Evolutionary conservation across 2,797 vertebrate genomes (phyloP).

Genomic region (Nasua narica): DNA sequence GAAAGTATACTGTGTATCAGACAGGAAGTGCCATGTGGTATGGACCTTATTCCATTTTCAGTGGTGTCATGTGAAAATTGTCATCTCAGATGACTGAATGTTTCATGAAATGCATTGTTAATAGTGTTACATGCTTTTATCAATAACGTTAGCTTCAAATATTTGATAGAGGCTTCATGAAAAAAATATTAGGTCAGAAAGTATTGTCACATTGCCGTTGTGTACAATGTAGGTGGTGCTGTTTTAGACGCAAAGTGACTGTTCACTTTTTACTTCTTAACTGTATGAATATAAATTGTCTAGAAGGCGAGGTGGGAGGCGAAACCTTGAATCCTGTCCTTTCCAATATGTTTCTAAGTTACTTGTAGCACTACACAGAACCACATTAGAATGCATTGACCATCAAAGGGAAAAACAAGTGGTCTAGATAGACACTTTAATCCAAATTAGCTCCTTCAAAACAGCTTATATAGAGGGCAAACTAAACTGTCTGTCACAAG

Average conservation of each 20-base stretch:
- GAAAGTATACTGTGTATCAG: background rate
- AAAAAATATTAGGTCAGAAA: background rate
- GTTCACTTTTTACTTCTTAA: constrained; percentile 45
- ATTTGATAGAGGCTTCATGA: background rate
- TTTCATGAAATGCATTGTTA: background rate
- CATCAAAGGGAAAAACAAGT: constrained; percentile 74
- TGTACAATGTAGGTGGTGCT: constrained; percentile 39
- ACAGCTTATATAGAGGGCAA: constrained; percentile 67
- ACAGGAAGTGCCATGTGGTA: background rate
- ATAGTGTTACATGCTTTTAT: background rate
- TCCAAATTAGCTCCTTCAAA: constrained; percentile 73
- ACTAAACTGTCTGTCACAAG: constrained; percentile 69
- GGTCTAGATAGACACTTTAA: constrained; percentile 71
- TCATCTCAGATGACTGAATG: background rate
- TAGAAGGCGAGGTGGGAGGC: constrained; percentile 64
- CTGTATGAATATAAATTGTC: constrained; percentile 42
- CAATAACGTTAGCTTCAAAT: background rate
- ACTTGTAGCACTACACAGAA: constrained; percentile 38
- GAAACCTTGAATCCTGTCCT: constrained; percentile 60
- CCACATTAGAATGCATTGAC: constrained; percentile 69
- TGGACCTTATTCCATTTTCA: background rate
- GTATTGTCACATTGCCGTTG: constrained; percentile 11
- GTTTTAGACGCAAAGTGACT: constrained; percentile 38
- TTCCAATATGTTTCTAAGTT: constrained; percentile 60
- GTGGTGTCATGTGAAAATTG: background rate